A percentile compares a stretch with the other conserved stretches of the same genome.
phyloP scores from a whole-genome alignment of 2,888 invertebrate species.

The Drosophila rubida region DNA sequence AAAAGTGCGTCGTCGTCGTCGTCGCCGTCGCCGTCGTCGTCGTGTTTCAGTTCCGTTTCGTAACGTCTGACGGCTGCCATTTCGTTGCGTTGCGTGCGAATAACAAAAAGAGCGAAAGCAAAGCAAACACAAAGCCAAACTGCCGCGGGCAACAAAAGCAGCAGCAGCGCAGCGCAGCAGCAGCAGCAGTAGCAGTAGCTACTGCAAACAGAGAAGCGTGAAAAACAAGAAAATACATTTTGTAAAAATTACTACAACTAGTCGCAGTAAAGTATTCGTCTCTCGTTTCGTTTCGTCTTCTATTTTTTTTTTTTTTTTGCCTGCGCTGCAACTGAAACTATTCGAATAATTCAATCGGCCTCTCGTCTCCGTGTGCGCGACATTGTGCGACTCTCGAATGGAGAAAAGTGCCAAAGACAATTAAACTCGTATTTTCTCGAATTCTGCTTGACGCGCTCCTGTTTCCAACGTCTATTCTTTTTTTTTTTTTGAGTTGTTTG shows the following conservation, averaged over 20 bases:
- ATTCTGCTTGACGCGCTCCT: background rate
- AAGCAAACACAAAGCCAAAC: conserved; percentile 61
- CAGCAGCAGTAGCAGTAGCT: conserved; percentile 37
- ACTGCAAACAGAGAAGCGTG: conserved; percentile 7
- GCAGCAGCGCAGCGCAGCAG: conserved; percentile 35
- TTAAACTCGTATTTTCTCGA: background rate
- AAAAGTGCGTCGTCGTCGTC: conserved; percentile 37
- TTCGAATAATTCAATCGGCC: background rate
- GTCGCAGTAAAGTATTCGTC: background rate
- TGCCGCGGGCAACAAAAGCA: conserved; percentile 60
- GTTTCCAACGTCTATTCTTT: background rate
- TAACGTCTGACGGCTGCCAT: conserved; percentile 39
- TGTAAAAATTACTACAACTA: background rate
- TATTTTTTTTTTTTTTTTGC: background rate
- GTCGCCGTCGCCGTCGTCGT: conserved; percentile 5
- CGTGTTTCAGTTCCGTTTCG: conserved; percentile 68
- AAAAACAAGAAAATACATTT: conserved; percentile 9
- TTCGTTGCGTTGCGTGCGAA: conserved; percentile 46
- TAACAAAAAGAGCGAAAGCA: conserved; percentile 53
- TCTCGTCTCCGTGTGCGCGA: conserved; percentile 2
- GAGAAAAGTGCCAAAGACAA: background rate
- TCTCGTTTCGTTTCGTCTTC: no score
- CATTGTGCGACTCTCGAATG: background rate
- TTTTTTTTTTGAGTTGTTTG: conserved; percentile 8
- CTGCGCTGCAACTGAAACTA: background rate